Evolutionary conservation across 2,888 invertebrate genomes (phyloP), one percentile per base, ranked within the genome.

Genomic region (Torymus aiolomorphi): DNA sequence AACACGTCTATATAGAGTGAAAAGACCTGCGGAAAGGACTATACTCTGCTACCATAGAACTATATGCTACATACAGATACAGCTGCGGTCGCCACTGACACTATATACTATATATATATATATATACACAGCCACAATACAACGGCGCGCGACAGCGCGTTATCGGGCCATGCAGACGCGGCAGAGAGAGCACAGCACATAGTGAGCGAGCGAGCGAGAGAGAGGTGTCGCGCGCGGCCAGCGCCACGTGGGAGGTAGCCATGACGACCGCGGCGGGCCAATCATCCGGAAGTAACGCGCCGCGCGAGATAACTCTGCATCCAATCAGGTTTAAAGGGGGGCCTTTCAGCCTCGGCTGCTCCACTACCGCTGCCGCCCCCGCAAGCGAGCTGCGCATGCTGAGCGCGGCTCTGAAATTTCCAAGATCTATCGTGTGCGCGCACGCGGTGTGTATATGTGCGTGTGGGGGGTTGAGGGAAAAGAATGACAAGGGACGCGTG

Each of bases 251-350:
- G 87, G 81, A 86, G 88, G 90, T 90, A 90, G 90, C 88, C 90
- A 90, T 90, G 90, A 88, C 90, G 88, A 90, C 90, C 90, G 87
- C 90, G 90, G 87, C 87, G 88, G 87, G 89, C 90, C 90, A 90
- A 90, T 90, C 90, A 90, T 90, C 90, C 90, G 90, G 90, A 89
- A 90, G 89, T 89, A 90, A 90, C 89, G 88, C 87, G 88, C 86
- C 86, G 85, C 89, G 88, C 89, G 90, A 90, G 90, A 90, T 90
- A 90, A 90, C 90, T 90, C 90, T 89, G 89, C 89, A 90, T 89
- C 90, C 90, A 90, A 90, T 90, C 90, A 90, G 90, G 88, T 90
- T 89, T 90, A 89, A 88, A 87, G 87, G 88, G 87, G 86, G 85
- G 86, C 78, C 78, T 81, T 82, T 81, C 81, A 81, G 82, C 80